Evolutionary conservation across 2,888 invertebrate species (phyloP), one percentile per base, ranked within the genome.

Genomic region (Noctua janthe): DNA sequence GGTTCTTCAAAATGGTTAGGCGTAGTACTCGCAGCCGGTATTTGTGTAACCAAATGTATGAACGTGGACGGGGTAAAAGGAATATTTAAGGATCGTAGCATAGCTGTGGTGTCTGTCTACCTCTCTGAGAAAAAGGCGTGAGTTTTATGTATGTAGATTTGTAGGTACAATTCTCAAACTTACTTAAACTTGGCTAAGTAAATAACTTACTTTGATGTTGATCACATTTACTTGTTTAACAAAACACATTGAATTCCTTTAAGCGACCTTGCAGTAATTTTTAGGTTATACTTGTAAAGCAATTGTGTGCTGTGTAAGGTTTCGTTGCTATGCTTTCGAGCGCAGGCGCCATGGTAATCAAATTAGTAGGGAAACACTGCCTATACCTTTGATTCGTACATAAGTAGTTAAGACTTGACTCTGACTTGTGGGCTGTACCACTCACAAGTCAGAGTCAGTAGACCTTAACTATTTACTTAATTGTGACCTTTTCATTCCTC

Each of bases 291-390:
- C 20, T 66, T 5, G 66, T 47, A 10, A 69, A n/a, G n/a, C 20
- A 10, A 11, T 5, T 29, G 47, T 10, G 47, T 17, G 47, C 69
- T 47, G 47, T 69, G 47, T 69, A 47, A 17, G 69, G 69, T 69
- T 69, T 69, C 47, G 69, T 69, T 69, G 69, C 69, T 69, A 47
- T 23, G 47, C n/a, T 17, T 4, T 69, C 29, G 47, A 2, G 69
- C 69, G 15, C 29, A 82, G 82, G 82, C 82, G 82, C 62, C 47
- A 47, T 2, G 2, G n/a, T n/a, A 69, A 69, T 69, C n/a, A 69
- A 69, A 47, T 69, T 69, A 69, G n/a, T 69, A 69, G n/a, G 43
- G 10, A 47, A 47, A 69, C 69, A 47, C 47, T 17, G n/a, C 17
- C n/a, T 29, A 29, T 69, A 47, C 29, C 17, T n/a, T 29, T 47